Evolutionary conservation across 2,888 invertebrate species (phyloP), one percentile per base, ranked within the genome.

Genomic region (Apocheima hispidaria): DNA sequence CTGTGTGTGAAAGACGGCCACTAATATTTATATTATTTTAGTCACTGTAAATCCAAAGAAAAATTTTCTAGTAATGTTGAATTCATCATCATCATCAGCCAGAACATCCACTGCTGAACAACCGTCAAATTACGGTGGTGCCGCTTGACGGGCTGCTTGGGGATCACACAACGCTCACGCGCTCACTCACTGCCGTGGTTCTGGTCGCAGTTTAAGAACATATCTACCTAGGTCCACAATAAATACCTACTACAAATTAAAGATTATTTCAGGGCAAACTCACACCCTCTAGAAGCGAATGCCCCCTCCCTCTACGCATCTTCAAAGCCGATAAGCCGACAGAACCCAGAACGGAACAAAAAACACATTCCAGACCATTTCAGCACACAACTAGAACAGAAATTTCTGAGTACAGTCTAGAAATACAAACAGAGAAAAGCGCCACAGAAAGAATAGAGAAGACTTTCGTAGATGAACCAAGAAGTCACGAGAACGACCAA

Each of bases 201-300:
- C n/a, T n/a, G n/a, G n/a, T n/a, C n/a, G n/a, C n/a, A n/a, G n/a
- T n/a, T n/a, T n/a, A n/a, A n/a, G n/a, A n/a, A n/a, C n/a, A n/a
- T n/a, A n/a, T n/a, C n/a, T n/a, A 26, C 26, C 7, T 26, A 26
- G 2, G 4, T 26, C n/a, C n/a, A n/a, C n/a, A n/a, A n/a, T n/a
- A n/a, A n/a, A 26, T 26, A 26, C 26, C 9, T 26, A 23, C 12
- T 33, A 41, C 23, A 41, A 3, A 41, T 5, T n/a, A 43, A 18
- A 7, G 9, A 23, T 16, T 10, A 35, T 74, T 76, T 9, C 73
- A 86, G 86, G 73, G 74, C 9, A 86, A 82, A 59, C 49, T 77
- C 1, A 67, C 74, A 0, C 62, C 78, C 1, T 48, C 66, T 0
- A 68, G 67, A 21, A 52, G 48, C 57, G 41, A 72, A 70, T 2